Evolutionary conservation across 2,797 vertebrate species (phyloP), one percentile per base, ranked within the genome.

Genomic region (Coregonus ussuriensis): DNA sequence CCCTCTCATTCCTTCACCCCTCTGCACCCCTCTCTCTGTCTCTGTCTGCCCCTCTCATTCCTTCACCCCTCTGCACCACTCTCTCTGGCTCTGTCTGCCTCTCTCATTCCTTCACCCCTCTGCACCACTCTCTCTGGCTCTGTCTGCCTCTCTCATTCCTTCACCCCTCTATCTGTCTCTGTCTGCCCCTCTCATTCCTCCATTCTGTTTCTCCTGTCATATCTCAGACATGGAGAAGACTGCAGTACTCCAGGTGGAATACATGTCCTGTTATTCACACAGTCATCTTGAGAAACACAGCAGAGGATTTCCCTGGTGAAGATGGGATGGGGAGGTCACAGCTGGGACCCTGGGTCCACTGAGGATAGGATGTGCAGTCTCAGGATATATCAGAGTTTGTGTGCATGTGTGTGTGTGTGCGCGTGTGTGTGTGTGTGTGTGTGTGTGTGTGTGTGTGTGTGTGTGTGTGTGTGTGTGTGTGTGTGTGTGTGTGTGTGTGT

Each of bases 131-230:
- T 47, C 37, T 31, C 5, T 37, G 25, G 25, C n/a, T 14, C 5
- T 18, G 53, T 14, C 87, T 91, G 87, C 89, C 25, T 25, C 93
- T 93, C 91, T 94, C 93, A 94, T 92, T 95, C 7, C 37, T 41
- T 41, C 37, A 95, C 9, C 16, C 33, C 75, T 33, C 15, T 41
- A 18, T 47, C 15, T 52, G 33, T 41, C 37, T 41, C 37, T 6
- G 41, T 47, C 41, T 25, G 70, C 1, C 14, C 29, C 69, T 37
- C 71, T 54, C 25, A 29, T 72, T 54, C 71, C 51, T 47, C 41
- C 41, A 11, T 2, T 47, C 41, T 47, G 41, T 47, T 47, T 47
- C 41, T 13, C 9, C 41, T 47, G 41, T 47, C 41, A 47, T 47
- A 47, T 47, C 9, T 47, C 41, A 47, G 41, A 47, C 41, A 47